Base-by-base conservation (phyloP, 2,113 vertebrate species). In the Zingel zingel region DNA sequence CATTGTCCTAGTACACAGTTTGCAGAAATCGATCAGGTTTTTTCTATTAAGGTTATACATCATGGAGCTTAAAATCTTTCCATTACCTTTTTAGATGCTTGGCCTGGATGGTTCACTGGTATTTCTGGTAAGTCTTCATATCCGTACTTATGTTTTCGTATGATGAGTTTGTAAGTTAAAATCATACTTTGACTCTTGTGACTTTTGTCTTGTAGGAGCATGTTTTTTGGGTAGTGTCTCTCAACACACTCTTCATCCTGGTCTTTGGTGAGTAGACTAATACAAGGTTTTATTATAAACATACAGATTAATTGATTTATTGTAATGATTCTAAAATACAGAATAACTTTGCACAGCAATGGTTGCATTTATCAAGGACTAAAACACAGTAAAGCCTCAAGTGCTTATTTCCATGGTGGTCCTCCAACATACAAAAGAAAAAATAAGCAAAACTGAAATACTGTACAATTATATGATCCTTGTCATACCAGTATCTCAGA, bases 191-290 rank as follows among this genome's bases (percentile, higher is more conserved):
- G 12, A 39, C 67, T 16, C 13, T 3, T 43, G 39, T 11, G 39
- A 43, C 39, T 36, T 73, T 77, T 86, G 45, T 87, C 58, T 84
- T 91, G 30, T 86, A 99, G 98, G 98, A 99, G 70, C 98, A 99
- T 76, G 98, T 99, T 71, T 99, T 99, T 92, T 99, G 98, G 98
- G 98, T 99, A 23, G 98, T 99, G 68, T 99, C 98, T 83, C 95
- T 99, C 77, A 99, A 99, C 88, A 99, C 98, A 0, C 94, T 99
- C 72, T 99, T 99, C 93, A 99, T 99, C 90, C 95, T 99, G 86
- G 98, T 99, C 48, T 99, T 99, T 93, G 98, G 98, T 99, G 93
- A 95, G 98, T 89, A 36, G 14, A 72, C 10, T 51, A 13, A 76
- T 57, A 66, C 54, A 68, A 53, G 12, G 3, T 12, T 53, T 9